phyloP scores from a whole-genome alignment of 2,113 vertebrate species.

The Nipponia nippon region DNA sequence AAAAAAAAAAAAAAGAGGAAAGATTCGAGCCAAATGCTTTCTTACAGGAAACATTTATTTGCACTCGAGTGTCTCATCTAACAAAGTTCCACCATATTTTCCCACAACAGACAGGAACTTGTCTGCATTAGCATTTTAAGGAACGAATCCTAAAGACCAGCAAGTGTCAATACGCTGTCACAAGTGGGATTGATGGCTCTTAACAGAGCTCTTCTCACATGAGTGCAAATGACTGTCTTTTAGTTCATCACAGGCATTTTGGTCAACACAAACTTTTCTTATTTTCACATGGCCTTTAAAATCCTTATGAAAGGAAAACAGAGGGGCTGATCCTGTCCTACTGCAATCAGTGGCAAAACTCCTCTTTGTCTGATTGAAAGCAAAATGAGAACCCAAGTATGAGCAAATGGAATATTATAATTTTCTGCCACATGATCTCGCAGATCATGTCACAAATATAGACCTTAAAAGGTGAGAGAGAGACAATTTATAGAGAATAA shows the following conservation, averaged over 20 bases:
- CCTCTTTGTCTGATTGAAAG: not conserved
- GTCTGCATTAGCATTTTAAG: conserved; percentile 50
- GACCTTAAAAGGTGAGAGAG: not conserved
- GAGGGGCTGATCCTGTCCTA: not conserved
- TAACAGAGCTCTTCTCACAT: conserved; percentile 20
- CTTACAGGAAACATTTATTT: conserved; percentile 63
- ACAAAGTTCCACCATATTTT: conserved; percentile 41
- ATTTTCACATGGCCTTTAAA: not conserved
- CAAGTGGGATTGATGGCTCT: conserved; percentile 3
- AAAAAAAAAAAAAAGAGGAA: not conserved
- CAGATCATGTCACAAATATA: not conserved
- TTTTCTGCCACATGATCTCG: not conserved
- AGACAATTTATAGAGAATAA: not conserved
- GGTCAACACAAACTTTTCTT: not conserved
- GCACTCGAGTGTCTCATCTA: conserved; percentile 43
- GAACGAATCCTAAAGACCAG: conserved; percentile 33
- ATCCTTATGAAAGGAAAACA: not conserved
- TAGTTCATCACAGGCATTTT: conserved; percentile 46
- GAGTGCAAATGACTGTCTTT: conserved; percentile 43
- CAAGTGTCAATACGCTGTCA: conserved; percentile 32
- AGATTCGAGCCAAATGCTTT: conserved; percentile 44
- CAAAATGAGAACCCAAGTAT: not conserved
- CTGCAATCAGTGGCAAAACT: not conserved
- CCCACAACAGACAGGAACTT: conserved; percentile 54
- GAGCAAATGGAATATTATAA: not conserved